Percentiles rank a stretch among this genome's conserved stretches.
These are phyloP conservation scores for Rotaria magnacalcarata DNA, from an alignment of 2,888 invertebrate genomes.

Conservation along the genomic window DNA sequence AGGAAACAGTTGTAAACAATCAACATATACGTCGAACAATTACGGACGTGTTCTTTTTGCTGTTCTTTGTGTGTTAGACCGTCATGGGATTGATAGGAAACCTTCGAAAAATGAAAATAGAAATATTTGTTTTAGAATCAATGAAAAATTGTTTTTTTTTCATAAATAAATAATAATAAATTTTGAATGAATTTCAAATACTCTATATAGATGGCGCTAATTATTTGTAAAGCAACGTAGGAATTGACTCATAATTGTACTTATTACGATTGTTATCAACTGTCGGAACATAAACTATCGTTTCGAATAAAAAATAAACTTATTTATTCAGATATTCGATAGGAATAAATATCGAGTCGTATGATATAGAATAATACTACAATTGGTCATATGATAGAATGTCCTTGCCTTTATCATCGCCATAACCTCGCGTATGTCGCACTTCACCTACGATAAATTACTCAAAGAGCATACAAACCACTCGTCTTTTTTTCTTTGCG, in stretches of 20 bases:
- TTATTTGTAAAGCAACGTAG: not conserved
- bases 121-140: not conserved
- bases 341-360: not conserved
- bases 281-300: not conserved
- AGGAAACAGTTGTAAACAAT: not conserved
- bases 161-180: not conserved
- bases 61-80: not conserved
- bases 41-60: not conserved
- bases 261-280: no score
- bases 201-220: not conserved
- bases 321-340: not conserved
- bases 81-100: not conserved
- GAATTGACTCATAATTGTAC: no score
- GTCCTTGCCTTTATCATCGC: not conserved
- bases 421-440: not conserved
- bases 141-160: not conserved
- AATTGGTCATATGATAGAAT: not conserved
- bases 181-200: not conserved
- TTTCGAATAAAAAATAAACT: not conserved
- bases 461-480: not conserved
- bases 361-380: not conserved
- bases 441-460: not conserved
- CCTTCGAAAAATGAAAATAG: not conserved
- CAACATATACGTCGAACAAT: not conserved
- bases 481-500: not conserved